Evolutionary conservation across 2,888 invertebrate species (phyloP), one percentile per base, ranked within the genome.

Genomic region (Folsomia candida): DNA sequence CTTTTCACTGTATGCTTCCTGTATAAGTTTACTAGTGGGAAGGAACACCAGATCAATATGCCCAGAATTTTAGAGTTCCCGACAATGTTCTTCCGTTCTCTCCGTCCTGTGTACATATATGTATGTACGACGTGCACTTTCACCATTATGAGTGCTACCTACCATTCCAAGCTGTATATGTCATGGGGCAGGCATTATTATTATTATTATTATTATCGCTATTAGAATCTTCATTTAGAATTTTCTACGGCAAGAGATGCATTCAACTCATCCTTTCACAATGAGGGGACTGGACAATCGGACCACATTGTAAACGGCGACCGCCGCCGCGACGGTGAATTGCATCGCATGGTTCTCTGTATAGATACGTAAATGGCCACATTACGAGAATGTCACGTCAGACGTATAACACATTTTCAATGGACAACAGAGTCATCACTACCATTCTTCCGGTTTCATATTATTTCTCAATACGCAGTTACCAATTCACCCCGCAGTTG

Each of bases 371-470:
- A 62, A 62, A 62, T 62, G 62, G 62, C 62, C 14, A 20, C 62
- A 62, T 62, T 62, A 62, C 62, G 6, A n/a, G 9, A 62, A 62
- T 62, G 62, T 62, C 62, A 62, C 62, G 62, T 62, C 62, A 62
- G 29, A 29, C 62, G 37, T 29, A 29, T 62, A 62, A 29, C 6
- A 29, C 62, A 29, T 29, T 18, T 62, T 29, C 24, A 6, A 62
- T 62, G 62, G 62, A 62, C 62, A 62, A n/a, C 62, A 11, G 6
- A 37, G 37, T 37, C 37, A 37, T 37, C 37, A 37, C 37, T 37
- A 9, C 37, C 37, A 37, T 37, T 37, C 37, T 37, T 37, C 37
- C 37, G 4, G n/a, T 37, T 37, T 37, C 4, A 37, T 14, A 37
- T 37, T 37, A 37, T 37, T 37, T n/a, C n/a, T n/a, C n/a, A n/a